These are phyloP conservation scores for Griposia aprilina DNA, from an alignment of 2,888 invertebrate species.

Conservation along the genomic window DNA sequence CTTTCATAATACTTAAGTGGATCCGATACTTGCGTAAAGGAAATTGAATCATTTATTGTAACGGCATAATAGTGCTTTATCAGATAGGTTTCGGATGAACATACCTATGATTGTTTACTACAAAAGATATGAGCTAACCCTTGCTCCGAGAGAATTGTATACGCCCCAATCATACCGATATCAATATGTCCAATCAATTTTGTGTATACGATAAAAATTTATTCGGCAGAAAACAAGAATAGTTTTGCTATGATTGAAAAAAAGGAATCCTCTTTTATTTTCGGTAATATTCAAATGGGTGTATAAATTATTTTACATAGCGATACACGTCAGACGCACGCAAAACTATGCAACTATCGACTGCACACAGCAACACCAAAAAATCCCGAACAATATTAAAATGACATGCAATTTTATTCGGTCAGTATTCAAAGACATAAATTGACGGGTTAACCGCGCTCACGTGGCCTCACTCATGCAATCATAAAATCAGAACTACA, in stretches of 20 bases:
- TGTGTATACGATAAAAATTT: conserved; percentile 40
- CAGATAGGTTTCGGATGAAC: conserved; percentile 86
- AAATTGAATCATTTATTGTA: conserved; percentile 90
- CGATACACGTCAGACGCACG: conserved; percentile 13
- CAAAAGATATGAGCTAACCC: conserved; percentile 75
- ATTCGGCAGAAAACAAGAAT: conserved; percentile 35
- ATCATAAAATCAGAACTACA: conserved; percentile 74
- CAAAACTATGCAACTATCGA: conserved; percentile 25
- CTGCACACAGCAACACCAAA: conserved; percentile 35
- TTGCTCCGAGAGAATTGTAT: conserved; percentile 61
- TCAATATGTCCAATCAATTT: conserved; percentile 58
- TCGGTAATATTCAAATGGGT: conserved; percentile 34
- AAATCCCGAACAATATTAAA: conserved; percentile 50
- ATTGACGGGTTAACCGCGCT: conserved; percentile 70
- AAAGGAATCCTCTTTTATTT: conserved; percentile 19
- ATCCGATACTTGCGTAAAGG: conserved; percentile 88
- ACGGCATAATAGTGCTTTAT: conserved; percentile 87
- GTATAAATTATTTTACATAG: conserved; percentile 13
- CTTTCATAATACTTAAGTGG: conserved; percentile 90
- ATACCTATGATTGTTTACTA: conserved; percentile 83
- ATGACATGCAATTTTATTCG: conserved; percentile 60
- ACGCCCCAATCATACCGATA: conserved; percentile 53
- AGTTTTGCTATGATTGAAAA: conserved; percentile 34
- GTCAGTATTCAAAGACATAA: conserved; percentile 66
- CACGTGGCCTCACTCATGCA: conserved; percentile 67